Evolutionary conservation across 2,113 vertebrate species (phyloP), one percentile per base, ranked within the genome.

Genomic region (Bos taurus): DNA sequence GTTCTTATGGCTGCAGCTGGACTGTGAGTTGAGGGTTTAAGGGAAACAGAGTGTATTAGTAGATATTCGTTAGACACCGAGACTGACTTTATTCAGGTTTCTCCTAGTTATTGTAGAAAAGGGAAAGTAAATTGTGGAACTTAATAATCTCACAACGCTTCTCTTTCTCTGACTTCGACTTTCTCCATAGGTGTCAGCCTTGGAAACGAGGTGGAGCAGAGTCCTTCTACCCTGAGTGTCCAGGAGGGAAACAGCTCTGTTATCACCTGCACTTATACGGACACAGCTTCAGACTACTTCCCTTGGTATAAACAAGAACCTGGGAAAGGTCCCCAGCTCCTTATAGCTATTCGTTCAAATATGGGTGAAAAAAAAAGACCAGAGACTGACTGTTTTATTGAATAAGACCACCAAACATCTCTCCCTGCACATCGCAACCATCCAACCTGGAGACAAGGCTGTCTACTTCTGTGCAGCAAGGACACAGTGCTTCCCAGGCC

Each of bases 301-400:
- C 57, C 1, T 30, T 98, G 97, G 96, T 98, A 97, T 81, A 98
- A 97, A 8, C 81, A 97, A 88, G 97, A 93, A 67, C 13, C 36
- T 86, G 86, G 95, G 4, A 91, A 89, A 87, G 91, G 71, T 6
- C 95, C 6, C 1, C 36, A 92, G 52, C 0, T 92, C 2, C 36
- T 97, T 26, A 88, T 77, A 62, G 11, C 25, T 17, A 62, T 95
- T 96, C 11, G 0, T 56, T 92, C 97, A 84, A 90, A 17, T 59
- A 0, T 0, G 17, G 17, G 1, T 0, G 33, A 4, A 28, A 90
- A 40, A 40, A 0, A 0, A 48, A 77, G 9, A 3, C 1, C 2
- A 17, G 59, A 74, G 95, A 94, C 3, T 96, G 16, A 60, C 60
- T 9, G n/a, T 90, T 40, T 10, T 16, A 60, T 9, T 97, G 30